phyloP scores from a whole-genome alignment of 2,113 vertebrate genomes.

The Pantherophis guttatus region DNA sequence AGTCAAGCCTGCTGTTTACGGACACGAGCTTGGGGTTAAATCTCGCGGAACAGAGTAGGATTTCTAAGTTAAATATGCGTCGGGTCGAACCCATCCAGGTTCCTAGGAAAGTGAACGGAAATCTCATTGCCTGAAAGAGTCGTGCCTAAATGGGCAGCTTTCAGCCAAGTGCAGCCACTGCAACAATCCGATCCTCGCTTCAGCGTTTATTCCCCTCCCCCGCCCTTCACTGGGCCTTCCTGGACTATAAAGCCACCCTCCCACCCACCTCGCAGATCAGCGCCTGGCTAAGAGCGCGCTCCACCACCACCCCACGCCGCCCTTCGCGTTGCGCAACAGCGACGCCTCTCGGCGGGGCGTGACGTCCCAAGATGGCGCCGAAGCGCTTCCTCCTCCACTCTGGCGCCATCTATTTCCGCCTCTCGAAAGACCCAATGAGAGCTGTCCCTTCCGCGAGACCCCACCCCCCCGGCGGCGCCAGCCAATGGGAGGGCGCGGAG shows the following conservation, averaged over 20 bases:
- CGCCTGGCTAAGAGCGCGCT: background rate
- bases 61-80: background rate
- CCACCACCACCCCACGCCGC: background rate
- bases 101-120: background rate
- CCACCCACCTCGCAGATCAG: background rate
- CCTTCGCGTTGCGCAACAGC: background rate
- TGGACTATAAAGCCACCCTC: background rate
- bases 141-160: background rate
- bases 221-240: background rate
- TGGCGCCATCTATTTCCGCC: background rate
- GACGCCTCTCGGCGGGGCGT: background rate
- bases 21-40: background rate
- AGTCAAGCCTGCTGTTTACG: background rate
- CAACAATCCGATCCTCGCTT: background rate
- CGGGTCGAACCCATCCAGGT: background rate
- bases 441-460: background rate
- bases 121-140: background rate
- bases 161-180: background rate
- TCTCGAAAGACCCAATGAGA: background rate
- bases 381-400: background rate
- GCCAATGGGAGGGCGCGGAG: conserved; percentile 31
- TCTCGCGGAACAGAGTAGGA: background rate
- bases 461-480: no score
- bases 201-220: background rate
- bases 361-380: background rate